Evolutionary conservation across 1,140 invertebrate species (phyloP).

Genomic region (Bemisia tabaci): DNA sequence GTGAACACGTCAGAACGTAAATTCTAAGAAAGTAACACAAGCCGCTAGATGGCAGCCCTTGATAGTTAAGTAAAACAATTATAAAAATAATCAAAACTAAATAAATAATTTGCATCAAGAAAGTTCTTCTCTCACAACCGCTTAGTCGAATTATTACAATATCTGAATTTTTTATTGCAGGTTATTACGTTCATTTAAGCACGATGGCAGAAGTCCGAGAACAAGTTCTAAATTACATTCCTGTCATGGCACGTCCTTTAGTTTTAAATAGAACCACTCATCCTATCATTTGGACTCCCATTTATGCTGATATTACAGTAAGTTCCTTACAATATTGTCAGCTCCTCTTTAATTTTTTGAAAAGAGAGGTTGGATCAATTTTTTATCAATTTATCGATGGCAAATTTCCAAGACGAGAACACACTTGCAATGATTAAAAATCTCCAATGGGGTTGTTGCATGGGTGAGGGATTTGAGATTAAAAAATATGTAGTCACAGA

Average conservation of each 20-base stretch:
- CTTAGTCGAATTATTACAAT: no score
- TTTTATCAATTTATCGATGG: not conserved
- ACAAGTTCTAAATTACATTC: slow-evolving; percentile 81
- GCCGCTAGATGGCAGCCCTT: no score
- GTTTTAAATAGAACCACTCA: slow-evolving; percentile 64
- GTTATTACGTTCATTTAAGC: slow-evolving; percentile 87
- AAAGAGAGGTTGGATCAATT: not conserved
- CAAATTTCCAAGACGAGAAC: slow-evolving; percentile 1
- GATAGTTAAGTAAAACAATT: no score
- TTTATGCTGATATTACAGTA: slow-evolving; percentile 81
- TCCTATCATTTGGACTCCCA: slow-evolving; percentile 75
- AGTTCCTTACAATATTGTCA: slow-evolving; percentile 30
- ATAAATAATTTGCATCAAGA: not conserved
- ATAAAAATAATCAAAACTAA: not conserved
- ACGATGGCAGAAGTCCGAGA: slow-evolving; percentile 86
- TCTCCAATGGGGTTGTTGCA: no score
- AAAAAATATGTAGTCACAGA: no score
- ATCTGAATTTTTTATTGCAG: no score
- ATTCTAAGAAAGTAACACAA: no score
- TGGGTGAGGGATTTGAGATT: no score
- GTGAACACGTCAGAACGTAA: no score
- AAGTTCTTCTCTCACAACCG: no score
- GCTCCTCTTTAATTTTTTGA: no score
- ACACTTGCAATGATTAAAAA: no score
- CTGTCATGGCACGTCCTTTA: slow-evolving; percentile 76